Evolutionary conservation across 2,797 vertebrate species (phyloP).

Genomic region (Sebastes taczanowskii): DNA sequence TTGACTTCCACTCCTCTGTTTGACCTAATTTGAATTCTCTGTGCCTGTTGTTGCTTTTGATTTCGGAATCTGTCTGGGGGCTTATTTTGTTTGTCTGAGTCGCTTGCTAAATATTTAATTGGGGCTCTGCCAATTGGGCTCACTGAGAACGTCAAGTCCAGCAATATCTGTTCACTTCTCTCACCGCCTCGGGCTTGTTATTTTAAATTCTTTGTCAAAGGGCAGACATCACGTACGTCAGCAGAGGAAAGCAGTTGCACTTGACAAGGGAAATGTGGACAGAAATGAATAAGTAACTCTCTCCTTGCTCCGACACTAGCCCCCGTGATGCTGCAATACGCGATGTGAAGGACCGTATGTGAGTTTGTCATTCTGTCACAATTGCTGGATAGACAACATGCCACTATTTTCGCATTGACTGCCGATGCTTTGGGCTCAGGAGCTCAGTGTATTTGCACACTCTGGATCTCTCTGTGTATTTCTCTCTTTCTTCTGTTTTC

Average conservation of each 20-base stretch:
- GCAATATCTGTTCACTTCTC: conserved; percentile 40
- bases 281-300: conserved; percentile 13
- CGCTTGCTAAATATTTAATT: conserved; percentile 74
- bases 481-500: background rate
- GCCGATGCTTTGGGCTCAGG: background rate
- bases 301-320: background rate
- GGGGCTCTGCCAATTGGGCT: conserved; percentile 51
- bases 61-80: conserved; percentile 63
- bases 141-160: conserved; percentile 57
- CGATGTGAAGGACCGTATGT: background rate
- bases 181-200: conserved; percentile 27
- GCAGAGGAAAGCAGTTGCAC: conserved; percentile 7
- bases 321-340: background rate
- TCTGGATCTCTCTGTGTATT: background rate
- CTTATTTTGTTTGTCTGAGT: conserved; percentile 67
- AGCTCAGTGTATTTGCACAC: background rate
- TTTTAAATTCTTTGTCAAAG: conserved; percentile 20
- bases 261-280: conserved; percentile 18
- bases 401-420: background rate
- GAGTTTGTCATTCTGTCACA: background rate
- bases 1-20: conserved; percentile 55
- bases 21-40: conserved; percentile 68
- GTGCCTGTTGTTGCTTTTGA: conserved; percentile 67
- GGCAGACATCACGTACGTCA: conserved; percentile 14
- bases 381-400: background rate